These are phyloP conservation scores for Muscidifurax raptorellus DNA, from an alignment of 1,140 invertebrate species.

Conservation along the genomic window DNA sequence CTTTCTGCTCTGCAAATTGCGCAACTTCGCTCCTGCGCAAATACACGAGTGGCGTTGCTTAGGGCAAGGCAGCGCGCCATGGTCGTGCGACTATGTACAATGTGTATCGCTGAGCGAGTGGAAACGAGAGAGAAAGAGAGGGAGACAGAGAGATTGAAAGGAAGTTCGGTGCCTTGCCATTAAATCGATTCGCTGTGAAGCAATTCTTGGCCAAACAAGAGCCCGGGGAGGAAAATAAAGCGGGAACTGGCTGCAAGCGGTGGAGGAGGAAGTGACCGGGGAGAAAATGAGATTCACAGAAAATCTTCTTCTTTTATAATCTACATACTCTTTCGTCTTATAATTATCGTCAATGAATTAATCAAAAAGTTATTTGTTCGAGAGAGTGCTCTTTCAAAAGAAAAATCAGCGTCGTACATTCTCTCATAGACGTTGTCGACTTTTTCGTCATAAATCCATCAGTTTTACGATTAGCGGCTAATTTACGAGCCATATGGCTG, in stretches of 20 bases:
- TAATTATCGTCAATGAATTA: too few species aligned
- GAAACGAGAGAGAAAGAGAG: neutral
- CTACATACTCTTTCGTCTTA: too few species aligned
- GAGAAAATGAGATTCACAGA: neutral
- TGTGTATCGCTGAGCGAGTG: neutral
- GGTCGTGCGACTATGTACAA: slow-evolving; percentile 4
- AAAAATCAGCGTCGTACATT: too few species aligned
- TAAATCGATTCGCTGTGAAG: slow-evolving; percentile 29
- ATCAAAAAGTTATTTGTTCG: too few species aligned
- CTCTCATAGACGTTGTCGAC: neutral
- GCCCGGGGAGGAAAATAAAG: slow-evolving; percentile 3
- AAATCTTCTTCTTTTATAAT: too few species aligned
- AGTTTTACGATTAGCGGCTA: neutral
- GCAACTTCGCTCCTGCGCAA: neutral
- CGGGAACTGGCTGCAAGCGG: neutral
- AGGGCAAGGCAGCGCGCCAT: neutral
- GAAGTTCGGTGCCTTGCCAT: slow-evolving; percentile 28
- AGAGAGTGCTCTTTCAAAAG: too few species aligned
- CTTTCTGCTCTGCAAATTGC: slow-evolving; percentile 42
- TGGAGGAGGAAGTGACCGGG: neutral
- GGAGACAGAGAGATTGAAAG: neutral
- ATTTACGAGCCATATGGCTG: neutral
- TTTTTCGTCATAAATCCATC: neutral
- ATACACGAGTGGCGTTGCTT: slow-evolving; percentile 10
- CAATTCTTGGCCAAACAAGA: slow-evolving; percentile 16